A percentile compares a stretch with the other conserved stretches of the same genome.
phyloP scores from a whole-genome alignment of 2,797 vertebrate genomes.

The Okamejei kenojei region DNA sequence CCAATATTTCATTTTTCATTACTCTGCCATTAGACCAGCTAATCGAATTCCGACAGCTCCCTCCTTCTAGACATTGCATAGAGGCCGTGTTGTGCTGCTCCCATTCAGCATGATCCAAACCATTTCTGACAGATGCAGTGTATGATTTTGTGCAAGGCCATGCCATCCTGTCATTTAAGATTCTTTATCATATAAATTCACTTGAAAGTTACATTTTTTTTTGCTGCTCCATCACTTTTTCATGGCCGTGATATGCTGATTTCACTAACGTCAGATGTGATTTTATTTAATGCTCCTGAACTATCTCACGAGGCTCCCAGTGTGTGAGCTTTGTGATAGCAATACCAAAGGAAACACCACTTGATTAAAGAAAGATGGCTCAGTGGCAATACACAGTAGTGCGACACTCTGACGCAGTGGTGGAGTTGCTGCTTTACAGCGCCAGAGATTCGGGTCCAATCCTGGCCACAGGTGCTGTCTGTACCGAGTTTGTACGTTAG shows the following conservation, averaged over 20 bases:
- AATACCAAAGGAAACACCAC: not conserved
- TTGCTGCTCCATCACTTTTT: slow-evolving; percentile 39
- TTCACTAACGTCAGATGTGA: not conserved
- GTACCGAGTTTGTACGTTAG: no score
- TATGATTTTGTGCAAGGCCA: slow-evolving; percentile 43
- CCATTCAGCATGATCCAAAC: slow-evolving; percentile 46
- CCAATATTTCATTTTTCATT: slow-evolving; percentile 40
- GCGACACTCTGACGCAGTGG: no score
- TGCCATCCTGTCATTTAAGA: slow-evolving; percentile 42
- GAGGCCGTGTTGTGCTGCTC: slow-evolving; percentile 39
- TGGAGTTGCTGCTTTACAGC: no score
- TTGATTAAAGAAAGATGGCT: not conserved
- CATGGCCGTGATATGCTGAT: slow-evolving; percentile 25
- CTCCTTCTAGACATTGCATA: slow-evolving; percentile 40
- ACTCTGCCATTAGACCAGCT: slow-evolving; percentile 41
- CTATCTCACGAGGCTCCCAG: not conserved
- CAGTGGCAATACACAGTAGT: no score
- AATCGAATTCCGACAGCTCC: slow-evolving; percentile 45
- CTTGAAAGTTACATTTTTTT: slow-evolving; percentile 3
- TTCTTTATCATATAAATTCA: not conserved
- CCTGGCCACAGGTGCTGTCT: no score
- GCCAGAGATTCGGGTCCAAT: no score
- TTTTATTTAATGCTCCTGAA: slow-evolving; percentile 30
- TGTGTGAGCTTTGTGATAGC: not conserved
- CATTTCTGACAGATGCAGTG: slow-evolving; percentile 43